Conservation (phyloP, 2,797 vertebrate genomes). For the Neosalanx taihuensis region DNA sequence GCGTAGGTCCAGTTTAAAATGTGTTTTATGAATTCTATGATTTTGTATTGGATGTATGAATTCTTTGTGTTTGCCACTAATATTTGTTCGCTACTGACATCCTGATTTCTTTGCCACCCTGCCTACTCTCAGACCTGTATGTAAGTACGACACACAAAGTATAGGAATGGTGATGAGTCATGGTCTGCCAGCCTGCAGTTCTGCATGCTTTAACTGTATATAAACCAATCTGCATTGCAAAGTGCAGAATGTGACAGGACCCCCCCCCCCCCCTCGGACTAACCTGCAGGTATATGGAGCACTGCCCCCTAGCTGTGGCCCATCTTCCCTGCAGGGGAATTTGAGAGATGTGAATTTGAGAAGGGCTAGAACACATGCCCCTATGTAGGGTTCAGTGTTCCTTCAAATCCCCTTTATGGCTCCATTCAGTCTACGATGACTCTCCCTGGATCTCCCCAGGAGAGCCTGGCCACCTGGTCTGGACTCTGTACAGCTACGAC, state of each 20-base stretch:
- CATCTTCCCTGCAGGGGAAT: background rate
- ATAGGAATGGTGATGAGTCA: no score
- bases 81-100: no score
- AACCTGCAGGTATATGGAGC: background rate
- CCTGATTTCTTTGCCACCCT: no score
- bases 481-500: background rate
- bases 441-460: constrained; percentile 23
- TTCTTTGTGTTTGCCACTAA: no score
- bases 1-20: background rate
- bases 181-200: no score
- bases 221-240: background rate
- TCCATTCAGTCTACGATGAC: background rate
- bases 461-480: background rate
- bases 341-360: constrained; percentile 53
- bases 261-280: background rate
- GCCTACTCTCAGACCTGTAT: no score
- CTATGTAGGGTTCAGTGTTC: constrained; percentile 49
- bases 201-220: no score
- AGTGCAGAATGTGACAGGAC: background rate
- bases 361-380: constrained; percentile 66
- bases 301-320: background rate
- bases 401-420: constrained; percentile 24
- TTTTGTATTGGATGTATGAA: background rate
- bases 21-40: background rate
- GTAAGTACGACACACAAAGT: no score